These are phyloP conservation scores for Brachypteracias leptosomus DNA, from an alignment of 2,113 vertebrate genomes.

Conservation along the genomic window DNA sequence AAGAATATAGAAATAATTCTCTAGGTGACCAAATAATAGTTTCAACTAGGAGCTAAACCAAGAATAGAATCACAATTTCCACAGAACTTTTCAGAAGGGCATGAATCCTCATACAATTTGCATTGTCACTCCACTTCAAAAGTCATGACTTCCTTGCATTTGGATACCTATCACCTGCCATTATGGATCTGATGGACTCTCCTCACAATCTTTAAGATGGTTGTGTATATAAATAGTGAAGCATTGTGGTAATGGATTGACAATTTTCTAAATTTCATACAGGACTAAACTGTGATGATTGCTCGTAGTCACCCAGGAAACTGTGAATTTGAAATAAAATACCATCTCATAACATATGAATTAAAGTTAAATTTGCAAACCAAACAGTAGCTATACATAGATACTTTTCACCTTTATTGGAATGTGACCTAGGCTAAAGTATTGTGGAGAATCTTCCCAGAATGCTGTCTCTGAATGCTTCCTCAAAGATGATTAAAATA, in stretches of 20 bases:
- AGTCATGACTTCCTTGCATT: neutral
- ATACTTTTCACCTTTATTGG: neutral
- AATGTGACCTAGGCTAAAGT: neutral
- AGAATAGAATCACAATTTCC: neutral
- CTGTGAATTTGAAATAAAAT: neutral
- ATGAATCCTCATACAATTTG: neutral
- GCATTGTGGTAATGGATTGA: rapidly evolving
- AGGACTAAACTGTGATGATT: neutral
- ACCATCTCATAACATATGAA: too few species aligned
- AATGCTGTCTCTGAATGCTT: neutral
- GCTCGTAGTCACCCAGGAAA: neutral
- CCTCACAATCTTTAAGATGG: neutral
- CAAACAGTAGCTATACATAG: neutral
- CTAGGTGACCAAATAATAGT: neutral
- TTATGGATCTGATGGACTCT: neutral
- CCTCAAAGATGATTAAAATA: neutral
- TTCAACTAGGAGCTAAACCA: neutral
- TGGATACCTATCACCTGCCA: neutral
- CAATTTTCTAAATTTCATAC: neutral
- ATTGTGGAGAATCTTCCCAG: neutral
- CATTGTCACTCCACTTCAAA: neutral
- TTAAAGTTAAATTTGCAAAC: neutral
- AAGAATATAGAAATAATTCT: neutral
- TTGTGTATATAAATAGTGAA: neutral
- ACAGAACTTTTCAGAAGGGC: neutral